Conservation (phyloP, 1,140 invertebrate genomes). For the Apis mellifera region DNA sequence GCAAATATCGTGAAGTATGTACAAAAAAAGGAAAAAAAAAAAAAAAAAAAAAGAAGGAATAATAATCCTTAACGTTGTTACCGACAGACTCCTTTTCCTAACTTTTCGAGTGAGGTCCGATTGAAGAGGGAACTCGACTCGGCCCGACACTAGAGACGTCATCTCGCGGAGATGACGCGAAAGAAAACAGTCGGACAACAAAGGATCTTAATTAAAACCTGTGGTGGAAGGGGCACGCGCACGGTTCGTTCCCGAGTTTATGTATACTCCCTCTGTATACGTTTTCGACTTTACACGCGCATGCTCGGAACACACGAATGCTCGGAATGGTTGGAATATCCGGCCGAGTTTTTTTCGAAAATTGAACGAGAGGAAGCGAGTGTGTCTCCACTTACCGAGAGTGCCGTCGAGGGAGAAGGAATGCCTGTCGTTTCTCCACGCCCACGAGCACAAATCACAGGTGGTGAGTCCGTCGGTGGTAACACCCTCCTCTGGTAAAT, state of each 20-base stretch:
- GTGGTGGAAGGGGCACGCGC: too few relatives aligned
- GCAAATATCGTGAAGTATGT: slow-evolving; percentile 59
- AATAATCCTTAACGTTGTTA: slow-evolving; percentile 27
- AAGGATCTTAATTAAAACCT: slow-evolving; percentile 15
- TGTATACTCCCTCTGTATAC: too few relatives aligned
- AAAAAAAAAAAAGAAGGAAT: slow-evolving; percentile 22
- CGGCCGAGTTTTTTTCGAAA: too few relatives aligned
- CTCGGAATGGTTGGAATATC: background rate
- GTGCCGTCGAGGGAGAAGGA: slow-evolving; percentile 79
- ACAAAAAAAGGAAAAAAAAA: background rate
- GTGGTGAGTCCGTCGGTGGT: slow-evolving; percentile 86
- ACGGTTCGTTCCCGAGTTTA: background rate
- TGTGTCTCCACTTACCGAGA: slow-evolving; percentile 68
- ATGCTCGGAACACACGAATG: too few relatives aligned
- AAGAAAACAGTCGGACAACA: slow-evolving; percentile 8
- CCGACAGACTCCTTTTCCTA: background rate
- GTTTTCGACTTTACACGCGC: background rate
- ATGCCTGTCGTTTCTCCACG: slow-evolving; percentile 81
- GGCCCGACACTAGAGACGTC: background rate
- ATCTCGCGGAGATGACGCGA: background rate
- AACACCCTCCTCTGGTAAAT: slow-evolving; percentile 83
- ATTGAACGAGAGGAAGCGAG: background rate
- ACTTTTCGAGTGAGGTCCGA: slow-evolving; percentile 26
- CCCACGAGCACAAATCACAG: slow-evolving; percentile 88
- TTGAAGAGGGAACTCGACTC: slow-evolving; percentile 39